Evolutionary conservation across 2,888 invertebrate genomes (phyloP).

Genomic region (Oxytorus armatus): DNA sequence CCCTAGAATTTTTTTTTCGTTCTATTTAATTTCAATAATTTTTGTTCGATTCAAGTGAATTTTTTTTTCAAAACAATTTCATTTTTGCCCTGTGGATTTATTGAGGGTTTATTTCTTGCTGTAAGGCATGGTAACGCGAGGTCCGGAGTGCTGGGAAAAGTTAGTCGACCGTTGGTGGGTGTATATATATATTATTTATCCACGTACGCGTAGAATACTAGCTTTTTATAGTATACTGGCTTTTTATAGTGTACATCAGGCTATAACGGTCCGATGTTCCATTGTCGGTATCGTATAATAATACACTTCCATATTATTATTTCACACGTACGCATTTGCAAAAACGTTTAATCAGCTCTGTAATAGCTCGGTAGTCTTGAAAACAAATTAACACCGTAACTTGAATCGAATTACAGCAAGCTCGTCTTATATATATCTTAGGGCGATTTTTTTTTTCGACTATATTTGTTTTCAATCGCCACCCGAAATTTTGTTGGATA

Average conservation of each 20-base stretch:
- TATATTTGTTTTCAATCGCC: too few species aligned
- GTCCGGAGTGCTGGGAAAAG: conserved; percentile 58
- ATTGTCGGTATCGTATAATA: conserved; percentile 63
- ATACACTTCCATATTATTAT: conserved; percentile 60
- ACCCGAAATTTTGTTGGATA: too few species aligned
- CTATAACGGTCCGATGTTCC: conserved; percentile 47
- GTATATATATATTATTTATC: conserved; percentile 7
- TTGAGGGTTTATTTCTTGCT: conserved; percentile 39
- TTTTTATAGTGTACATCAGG: conserved; percentile 35
- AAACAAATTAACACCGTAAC: conserved; percentile 59
- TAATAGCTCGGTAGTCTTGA: conserved; percentile 34
- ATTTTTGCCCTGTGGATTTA: conserved; percentile 9
- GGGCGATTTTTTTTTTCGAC: too few species aligned
- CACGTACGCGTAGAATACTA: conserved; percentile 31
- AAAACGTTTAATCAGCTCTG: conserved; percentile 54
- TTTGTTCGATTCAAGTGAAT: not conserved
- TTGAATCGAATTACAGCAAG: conserved; percentile 34
- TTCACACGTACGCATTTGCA: conserved; percentile 60
- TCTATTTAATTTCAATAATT: too few species aligned
- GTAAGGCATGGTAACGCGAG: conserved; percentile 9
- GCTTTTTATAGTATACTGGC: not conserved
- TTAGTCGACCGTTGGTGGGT: conserved; percentile 51
- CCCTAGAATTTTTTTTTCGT: too few species aligned
- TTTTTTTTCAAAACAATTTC: not conserved
- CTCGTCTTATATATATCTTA: not conserved